Percentiles rank a stretch among this genome's conserved stretches.
phyloP scores from a whole-genome alignment of 2,797 vertebrate genomes.

The Esox masquinongy region DNA sequence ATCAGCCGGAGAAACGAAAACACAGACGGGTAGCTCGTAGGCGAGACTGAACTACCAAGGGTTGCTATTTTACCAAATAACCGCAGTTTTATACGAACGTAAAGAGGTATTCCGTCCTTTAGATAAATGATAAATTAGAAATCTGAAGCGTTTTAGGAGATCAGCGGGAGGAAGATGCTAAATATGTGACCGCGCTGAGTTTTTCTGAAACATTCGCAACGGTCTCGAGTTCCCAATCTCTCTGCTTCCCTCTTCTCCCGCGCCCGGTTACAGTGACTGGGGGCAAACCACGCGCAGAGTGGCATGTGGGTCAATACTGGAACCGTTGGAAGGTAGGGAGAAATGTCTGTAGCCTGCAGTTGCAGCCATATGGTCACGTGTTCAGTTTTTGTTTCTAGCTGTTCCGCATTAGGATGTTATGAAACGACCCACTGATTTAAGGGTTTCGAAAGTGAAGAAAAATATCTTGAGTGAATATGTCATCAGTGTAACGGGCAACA shows the following conservation, averaged over 20 bases:
- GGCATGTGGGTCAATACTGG: conserved; percentile 84
- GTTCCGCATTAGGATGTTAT: conserved; percentile 41
- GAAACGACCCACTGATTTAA: conserved; percentile 1
- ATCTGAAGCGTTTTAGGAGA: conserved; percentile 9
- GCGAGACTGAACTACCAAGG: conserved; percentile 7
- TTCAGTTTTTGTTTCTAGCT: conserved; percentile 29
- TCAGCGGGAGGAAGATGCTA: conserved; percentile 56
- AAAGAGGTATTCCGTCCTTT: background rate
- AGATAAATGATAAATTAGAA: background rate
- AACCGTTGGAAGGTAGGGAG: conserved; percentile 81
- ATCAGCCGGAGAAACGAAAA: conserved; percentile 80
- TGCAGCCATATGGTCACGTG: conserved; percentile 59
- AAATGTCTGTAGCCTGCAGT: conserved; percentile 44
- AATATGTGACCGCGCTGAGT: conserved; percentile 62
- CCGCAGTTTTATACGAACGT: background rate
- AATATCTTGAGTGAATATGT: no score
- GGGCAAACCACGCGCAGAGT: conserved; percentile 63
- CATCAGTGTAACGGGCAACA: background rate
- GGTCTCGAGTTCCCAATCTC: conserved; percentile 37
- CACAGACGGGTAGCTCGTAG: conserved; percentile 45
- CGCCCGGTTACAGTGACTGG: conserved; percentile 65
- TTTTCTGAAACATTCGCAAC: conserved; percentile 38
- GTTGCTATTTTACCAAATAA: background rate
- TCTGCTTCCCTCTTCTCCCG: conserved; percentile 28
- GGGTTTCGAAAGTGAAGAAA: background rate